These are phyloP conservation scores for Mimas tiliae DNA, from an alignment of 2,888 invertebrate species.

Conservation along the genomic window DNA sequence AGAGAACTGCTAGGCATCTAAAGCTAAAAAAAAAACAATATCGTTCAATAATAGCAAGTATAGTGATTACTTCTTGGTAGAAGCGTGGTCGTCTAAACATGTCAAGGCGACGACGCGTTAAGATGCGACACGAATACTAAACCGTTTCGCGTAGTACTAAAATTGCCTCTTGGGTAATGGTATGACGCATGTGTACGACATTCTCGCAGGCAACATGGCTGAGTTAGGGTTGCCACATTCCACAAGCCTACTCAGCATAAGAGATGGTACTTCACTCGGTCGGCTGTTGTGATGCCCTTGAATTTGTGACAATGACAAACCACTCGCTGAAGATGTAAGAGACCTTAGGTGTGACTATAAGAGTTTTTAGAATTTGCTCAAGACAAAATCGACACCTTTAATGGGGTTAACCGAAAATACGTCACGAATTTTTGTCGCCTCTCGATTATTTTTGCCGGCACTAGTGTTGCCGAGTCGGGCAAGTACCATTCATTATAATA, in stretches of 20 bases:
- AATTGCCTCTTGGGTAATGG: constrained; percentile 59
- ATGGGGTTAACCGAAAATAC: too few species aligned
- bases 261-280: background rate
- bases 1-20: too few species aligned
- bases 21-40: too few species aligned
- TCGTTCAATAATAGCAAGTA: constrained; percentile 5
- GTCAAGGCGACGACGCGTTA: constrained; percentile 70
- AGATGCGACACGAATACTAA: constrained; percentile 63
- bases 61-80: constrained; percentile 32
- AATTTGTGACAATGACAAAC: background rate
- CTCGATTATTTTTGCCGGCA: too few species aligned
- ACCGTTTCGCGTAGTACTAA: constrained; percentile 48
- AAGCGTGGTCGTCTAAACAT: constrained; percentile 51
- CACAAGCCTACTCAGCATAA: background rate
- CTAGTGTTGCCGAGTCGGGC: too few species aligned
- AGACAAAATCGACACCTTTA: too few species aligned
- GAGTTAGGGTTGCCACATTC: background rate
- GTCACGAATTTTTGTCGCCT: too few species aligned
- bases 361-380: too few species aligned
- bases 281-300: background rate
- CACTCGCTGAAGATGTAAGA: background rate
- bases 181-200: constrained; percentile 48
- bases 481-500: too few species aligned
- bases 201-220: constrained; percentile 22
- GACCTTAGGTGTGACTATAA: background rate